Base-by-base conservation (phyloP, 1,140 invertebrate genomes). In the Gonatopus flavifemur region DNA sequence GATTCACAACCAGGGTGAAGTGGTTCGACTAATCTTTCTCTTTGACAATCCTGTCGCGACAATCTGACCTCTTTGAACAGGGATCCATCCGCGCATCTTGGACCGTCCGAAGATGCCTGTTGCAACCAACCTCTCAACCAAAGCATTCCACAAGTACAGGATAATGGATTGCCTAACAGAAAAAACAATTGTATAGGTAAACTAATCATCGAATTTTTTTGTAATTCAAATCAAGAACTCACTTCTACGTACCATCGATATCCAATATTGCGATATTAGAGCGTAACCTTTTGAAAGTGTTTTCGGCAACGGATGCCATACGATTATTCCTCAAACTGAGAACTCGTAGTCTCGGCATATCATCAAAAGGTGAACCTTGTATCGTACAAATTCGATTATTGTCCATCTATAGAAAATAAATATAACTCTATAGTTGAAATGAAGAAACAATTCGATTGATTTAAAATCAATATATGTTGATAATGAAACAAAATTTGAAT, bases 101-200 rank as follows among this genome's bases (percentile, higher is more conserved):
- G 89, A 12, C 88, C 86, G 5, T 86, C 82, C 6, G 82, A 78
- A 7, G 84, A 83, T 0, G 84, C 83, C 66, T 90, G 86, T 56
- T 86, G 83, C 9, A 91, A 63, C 89, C 89, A 93, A n/a, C 86
- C 84, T 57, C 88, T 83, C 1, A 93, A 71, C 90, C 91, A 93
- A 18, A 89, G 76, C 71, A 91, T 82, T 48, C 84, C 84, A 64
- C 91, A 93, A 8, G 88, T 86, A 70, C 91, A 93, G 9, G 84
- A 80, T 31, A 93, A 74, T 8, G 91, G 90, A 80, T 93, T 93
- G 12, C 88, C 89, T 90, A 64, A 31, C 6, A 18, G 9, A 40
- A 12, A 48, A 51, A 47, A 3, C 12, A 33, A 35, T 20, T 38
- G n/a, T n/a, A 18, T 19, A 24, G 19, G n/a, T n/a, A 28, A 22